phyloP scores from a whole-genome alignment of 2,888 invertebrate genomes.

The Biston betularia region DNA sequence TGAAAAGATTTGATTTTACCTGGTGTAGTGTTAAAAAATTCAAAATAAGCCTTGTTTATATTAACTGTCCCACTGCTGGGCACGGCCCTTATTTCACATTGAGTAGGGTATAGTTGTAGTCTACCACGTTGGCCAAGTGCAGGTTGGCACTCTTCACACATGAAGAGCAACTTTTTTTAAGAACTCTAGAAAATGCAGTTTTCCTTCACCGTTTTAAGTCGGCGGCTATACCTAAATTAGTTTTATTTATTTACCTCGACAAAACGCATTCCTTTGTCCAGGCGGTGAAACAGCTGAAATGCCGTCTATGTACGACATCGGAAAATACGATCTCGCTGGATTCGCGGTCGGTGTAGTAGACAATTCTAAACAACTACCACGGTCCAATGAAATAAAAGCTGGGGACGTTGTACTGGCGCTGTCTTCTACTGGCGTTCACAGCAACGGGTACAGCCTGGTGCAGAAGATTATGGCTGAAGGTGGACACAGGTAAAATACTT shows the following conservation, averaged over 20 bases:
- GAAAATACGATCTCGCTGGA: conserved; percentile 98
- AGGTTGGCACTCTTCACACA: too few species aligned
- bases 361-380: conserved; percentile 89
- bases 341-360: conserved; percentile 98
- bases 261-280: conserved; percentile 54
- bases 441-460: conserved; percentile 97
- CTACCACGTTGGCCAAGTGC: too few species aligned
- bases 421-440: conserved; percentile 96
- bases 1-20: too few species aligned
- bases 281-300: conserved; percentile 99
- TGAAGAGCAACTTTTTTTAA: too few species aligned
- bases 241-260: neutral
- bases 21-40: too few species aligned
- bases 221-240: too few species aligned
- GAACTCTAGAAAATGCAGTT: too few species aligned
- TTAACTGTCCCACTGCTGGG: too few species aligned
- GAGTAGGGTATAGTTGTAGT: too few species aligned
- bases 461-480: conserved; percentile 90
- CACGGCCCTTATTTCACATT: too few species aligned
- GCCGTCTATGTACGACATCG: conserved; percentile 96
- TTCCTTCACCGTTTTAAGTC: too few species aligned
- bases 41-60: too few species aligned
- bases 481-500: conserved; percentile 82
- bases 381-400: conserved; percentile 86
- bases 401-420: conserved; percentile 95